Evolutionary conservation across 2,113 vertebrate genomes (phyloP), one percentile per base, ranked within the genome.

Genomic region (Mesitornis unicolor): DNA sequence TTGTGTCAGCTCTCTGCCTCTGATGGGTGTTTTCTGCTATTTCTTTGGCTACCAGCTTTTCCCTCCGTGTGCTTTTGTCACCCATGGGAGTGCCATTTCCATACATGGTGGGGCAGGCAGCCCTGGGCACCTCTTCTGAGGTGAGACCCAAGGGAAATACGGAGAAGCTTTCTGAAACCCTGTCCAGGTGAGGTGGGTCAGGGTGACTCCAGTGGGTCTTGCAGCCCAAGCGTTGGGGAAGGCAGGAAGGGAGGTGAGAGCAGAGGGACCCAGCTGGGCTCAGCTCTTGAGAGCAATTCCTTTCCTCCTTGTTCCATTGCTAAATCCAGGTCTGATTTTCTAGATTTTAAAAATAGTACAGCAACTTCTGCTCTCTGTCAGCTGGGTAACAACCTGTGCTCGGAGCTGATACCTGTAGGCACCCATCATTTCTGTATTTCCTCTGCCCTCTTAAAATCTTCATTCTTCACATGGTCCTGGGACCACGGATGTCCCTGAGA

Each of bases 31-130:
- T 13, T 43, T n/a, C 57, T 60, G 35, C 63, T 33, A 24, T 20
- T 50, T 33, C 29, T 51, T 50, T 18, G 42, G 42, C 61, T 80
- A 6, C 13, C 48, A 21, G 68, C 42, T 79, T 61, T 43, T 48
- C 65, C 26, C 13, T 70, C 18, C 0, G 0, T 0, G 1, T 59
- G 18, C 19, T 28, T 51, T 53, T 1, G 0, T 61, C 42, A 22
- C 29, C 18, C 13, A 1, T 7, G 24, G 29, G 33, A 84, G 11
- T 59, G 25, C 10, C 8, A 1, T n/a, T 67, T 16, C 70, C n/a
- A 6, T 1, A 11, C 0, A 3, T 53, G 68, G 24, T 29, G 42
- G 45, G 29, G 33, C 64, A 35, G 50, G 47, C 64, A 74, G 73
- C 59, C n/a, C 73, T 26, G 29, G 57, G 53, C 10, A n/a, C 18